Percentiles rank a stretch among this genome's conserved stretches.
Conservation (phyloP, 2,888 invertebrate species). For the Oscheius sp. region DNA sequence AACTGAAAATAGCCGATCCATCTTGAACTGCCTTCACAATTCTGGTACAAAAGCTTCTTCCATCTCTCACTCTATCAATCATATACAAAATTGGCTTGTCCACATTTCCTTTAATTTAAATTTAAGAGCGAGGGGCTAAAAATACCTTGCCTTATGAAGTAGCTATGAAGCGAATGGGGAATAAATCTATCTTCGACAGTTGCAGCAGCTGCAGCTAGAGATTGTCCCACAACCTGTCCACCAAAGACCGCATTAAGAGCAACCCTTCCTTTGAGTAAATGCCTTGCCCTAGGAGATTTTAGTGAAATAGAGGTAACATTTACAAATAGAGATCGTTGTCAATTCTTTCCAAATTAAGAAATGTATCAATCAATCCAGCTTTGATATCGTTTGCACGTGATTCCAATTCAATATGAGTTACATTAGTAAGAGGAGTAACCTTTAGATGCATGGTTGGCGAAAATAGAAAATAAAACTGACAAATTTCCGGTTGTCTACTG, state of each 20-base stretch:
- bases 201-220: conserved; percentile 42
- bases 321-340: conserved; percentile 43
- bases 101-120: conserved; percentile 41
- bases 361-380: conserved; percentile 46
- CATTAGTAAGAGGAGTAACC: conserved; percentile 40
- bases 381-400: conserved; percentile 40
- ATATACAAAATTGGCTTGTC: conserved; percentile 71
- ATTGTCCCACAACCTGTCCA: conserved; percentile 48
- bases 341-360: conserved; percentile 40
- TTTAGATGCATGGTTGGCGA: conserved; percentile 2
- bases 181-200: conserved; percentile 42
- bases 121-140: background rate
- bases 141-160: conserved; percentile 44
- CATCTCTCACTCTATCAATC: conserved; percentile 72
- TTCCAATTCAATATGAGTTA: conserved; percentile 40
- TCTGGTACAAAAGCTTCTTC: conserved; percentile 71
- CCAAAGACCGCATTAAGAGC: conserved; percentile 45
- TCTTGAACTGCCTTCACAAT: conserved; percentile 72
- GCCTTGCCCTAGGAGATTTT: conserved; percentile 36
- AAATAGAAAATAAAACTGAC: background rate
- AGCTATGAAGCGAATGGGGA: conserved; percentile 46
- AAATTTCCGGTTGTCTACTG: conserved; percentile 8
- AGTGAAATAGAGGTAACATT: conserved; percentile 1
- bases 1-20: conserved; percentile 70
- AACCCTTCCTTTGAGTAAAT: conserved; percentile 41